Base-by-base conservation (phyloP, 2,797 vertebrate genomes). In the Tapirus indicus region DNA sequence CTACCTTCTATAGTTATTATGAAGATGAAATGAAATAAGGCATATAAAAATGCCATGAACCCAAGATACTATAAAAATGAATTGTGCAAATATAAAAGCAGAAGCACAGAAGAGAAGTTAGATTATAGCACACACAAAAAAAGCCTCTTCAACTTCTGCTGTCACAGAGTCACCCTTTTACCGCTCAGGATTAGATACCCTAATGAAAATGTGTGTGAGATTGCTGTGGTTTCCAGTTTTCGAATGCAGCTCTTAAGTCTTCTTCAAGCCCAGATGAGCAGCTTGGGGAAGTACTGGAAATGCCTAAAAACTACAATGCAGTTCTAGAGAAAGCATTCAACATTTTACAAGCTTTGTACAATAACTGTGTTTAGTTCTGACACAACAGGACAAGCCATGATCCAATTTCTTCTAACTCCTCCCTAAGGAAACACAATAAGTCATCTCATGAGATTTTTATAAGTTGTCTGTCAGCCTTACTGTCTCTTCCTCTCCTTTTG, bases 41-140 rank as follows among this genome's bases (percentile, higher is more conserved):
- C 29, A 38, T 41, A 41, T 89, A 97, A 95, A 97, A 90, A 77
- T 69, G 54, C 49, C 77, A 79, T 91, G 95, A 95, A 95, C 56
- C 64, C 77, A 54, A 87, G 95, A 66, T 14, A 80, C 89, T 84
- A 66, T 95, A 88, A 96, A 95, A 92, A 74, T 69, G 66, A 98
- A 41, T 69, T 79, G 71, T 97, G 71, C 60, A 38, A 72, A 64
- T 83, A 91, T 89, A 93, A 96, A 96, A 78, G 1, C 88, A 58
- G 16, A 86, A 38, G 18, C 18, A 58, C 44, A 52, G 62, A 60
- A 52, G 82, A 62, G n/a, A 56, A 94, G 14, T 12, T 47, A 66
- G 83, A 47, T 69, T n/a, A 52, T 0, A n/a, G 74, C 64, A 38
- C 27, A 79, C 41, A 72, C 16, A 78, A 27, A 79, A 83, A 85